Base-by-base conservation (phyloP, 2,797 vertebrate species). In the Leptodactylus fallax region DNA sequence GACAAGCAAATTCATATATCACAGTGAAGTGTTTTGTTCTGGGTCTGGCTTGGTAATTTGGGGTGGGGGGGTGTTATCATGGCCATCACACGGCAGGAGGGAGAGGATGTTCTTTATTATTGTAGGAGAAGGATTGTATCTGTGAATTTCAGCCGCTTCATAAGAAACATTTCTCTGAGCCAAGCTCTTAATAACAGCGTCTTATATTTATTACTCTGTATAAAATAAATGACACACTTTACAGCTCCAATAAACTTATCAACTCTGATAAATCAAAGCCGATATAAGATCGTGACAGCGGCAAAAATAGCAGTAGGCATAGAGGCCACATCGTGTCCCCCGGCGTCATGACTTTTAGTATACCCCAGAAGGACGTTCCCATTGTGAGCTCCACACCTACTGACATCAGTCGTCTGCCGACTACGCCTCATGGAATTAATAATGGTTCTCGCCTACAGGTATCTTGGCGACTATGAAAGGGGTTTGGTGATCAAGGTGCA, bases 401-500 rank as follows among this genome's bases (percentile, higher is more conserved):
- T 36, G 2, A 53, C 27, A 45, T 45, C 55, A 79, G 55, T 17
- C 55, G 6, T 17, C 7, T 36, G 23, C 45, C 13, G 17, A 2
- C 4, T n/a, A 53, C 74, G 1, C 49, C 21, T 36, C 27, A 36
- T 36, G 27, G 55, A 60, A 58, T 36, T 60, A 80, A 80, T 80
- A 21, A 47, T 47, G 16, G 10, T 14, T 14, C 4, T 80, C 2
- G 56, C 58, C 58, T 7, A 12, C 11, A 58, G 58, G 58, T 3
- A 61, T 12, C 58, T 47, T 63, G 56, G 36, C 27, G 21, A 58
- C 14, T 79, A 79, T 79, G 55, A 79, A 79, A 79, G 55, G 17
- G 56, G 17, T 19, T 63, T 10, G 6, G 19, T n/a, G 79, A 81
- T 81, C 6, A 49, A 63, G 79, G 19, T 47, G 45, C 14, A 5